Evolutionary conservation across 2,888 invertebrate species (phyloP), one percentile per base, ranked within the genome.

Genomic region (Trimorus sp.): DNA sequence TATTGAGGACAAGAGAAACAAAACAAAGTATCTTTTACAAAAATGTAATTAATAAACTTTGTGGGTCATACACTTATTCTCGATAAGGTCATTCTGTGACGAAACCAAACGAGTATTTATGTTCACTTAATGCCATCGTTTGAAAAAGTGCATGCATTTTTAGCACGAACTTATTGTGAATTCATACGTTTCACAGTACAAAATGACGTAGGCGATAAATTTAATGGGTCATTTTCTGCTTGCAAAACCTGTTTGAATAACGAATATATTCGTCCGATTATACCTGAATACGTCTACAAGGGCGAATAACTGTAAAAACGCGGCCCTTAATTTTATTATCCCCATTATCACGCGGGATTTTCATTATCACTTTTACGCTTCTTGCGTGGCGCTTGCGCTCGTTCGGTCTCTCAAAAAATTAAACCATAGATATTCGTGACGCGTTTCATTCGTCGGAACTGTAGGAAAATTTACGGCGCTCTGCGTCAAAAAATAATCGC

Each of bases 381-480:
- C 7, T 40, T 40, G 40, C 40, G 40, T 11, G 40, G 9, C 11
- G 40, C 40, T 40, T 40, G 40, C 40, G 40, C 16, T 56, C 36
- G 40, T 42, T 59, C 38, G 42, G 15, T 40, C 42, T 16, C 26
- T 4, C 45, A 45, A 60, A 62, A 62, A 62, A 49, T 36, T 36
- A 62, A 62, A 60, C 37, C 15, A 60, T 45, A 12, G 42, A 11
- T 42, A 16, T 60, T 48, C 42, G 9, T 8, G 40, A 58, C 36
- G 48, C 48, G 16, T 65, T 65, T 65, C 42, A 65, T 65, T 65
- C 40, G 16, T 42, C 12, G 53, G 15, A 51, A 63, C 49, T 53
- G 16, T 65, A 53, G 16, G 38, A 65, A 65, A 65, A 53, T 65
- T 65, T 65, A 65, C 53, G 14, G 16, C 53, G 16, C 53, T 53